A percentile compares a stretch with the other conserved stretches of the same genome.
Evolutionary conservation across 2,888 invertebrate genomes (phyloP).

Genomic region (Ceraclea dissimilis): DNA sequence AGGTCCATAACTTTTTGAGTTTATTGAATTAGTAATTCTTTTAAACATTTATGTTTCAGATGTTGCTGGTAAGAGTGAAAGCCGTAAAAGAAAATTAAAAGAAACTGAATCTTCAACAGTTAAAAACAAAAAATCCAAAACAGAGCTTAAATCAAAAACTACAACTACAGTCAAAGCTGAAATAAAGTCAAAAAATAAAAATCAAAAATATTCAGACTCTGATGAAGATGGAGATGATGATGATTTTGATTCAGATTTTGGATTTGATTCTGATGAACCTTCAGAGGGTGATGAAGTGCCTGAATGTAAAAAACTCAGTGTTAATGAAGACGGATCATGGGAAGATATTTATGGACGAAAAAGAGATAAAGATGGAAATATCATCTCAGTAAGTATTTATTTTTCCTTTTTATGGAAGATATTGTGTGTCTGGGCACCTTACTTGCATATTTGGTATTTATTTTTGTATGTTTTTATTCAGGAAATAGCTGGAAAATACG

Average conservation of each 20-base stretch:
- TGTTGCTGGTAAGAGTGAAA: not conserved
- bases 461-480: not conserved
- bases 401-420: not conserved
- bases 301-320: not conserved
- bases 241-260: conserved; percentile 11
- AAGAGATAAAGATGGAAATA: conserved; percentile 70
- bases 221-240: conserved; percentile 20
- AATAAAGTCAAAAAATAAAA: conserved; percentile 5
- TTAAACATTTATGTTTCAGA: not conserved
- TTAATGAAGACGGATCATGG: conserved; percentile 40
- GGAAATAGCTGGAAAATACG: conserved; percentile 53
- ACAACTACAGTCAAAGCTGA: too few species aligned
- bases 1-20: too few species aligned
- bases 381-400: conserved; percentile 50
- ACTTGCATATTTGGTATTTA: too few species aligned
- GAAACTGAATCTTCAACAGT: not conserved
- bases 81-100: conserved; percentile 6
- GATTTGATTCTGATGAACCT: conserved; percentile 4
- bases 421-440: too few species aligned
- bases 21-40: too few species aligned
- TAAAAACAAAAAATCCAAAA: not conserved
- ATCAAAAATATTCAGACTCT: conserved; percentile 3
- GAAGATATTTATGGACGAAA: conserved; percentile 93
- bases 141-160: not conserved
- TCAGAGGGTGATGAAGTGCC: conserved; percentile 12